Base-by-base conservation (phyloP, 35 echinoderm and acorn worm species). In the Stichopus chloronotus region DNA sequence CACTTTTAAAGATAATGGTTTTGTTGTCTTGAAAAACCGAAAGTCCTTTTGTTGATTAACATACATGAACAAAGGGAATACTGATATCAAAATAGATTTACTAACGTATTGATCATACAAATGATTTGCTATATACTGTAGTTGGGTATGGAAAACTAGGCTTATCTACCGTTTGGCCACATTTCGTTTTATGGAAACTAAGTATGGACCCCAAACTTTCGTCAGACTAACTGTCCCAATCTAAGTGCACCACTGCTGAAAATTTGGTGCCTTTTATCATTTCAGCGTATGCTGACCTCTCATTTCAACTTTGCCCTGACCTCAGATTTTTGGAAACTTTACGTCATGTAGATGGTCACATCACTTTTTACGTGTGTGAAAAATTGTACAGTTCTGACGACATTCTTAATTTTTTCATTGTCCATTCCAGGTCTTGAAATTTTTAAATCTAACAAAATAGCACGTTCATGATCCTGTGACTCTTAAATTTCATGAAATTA, bases 211-310 rank as follows among this genome's bases (percentile, higher is more conserved):
- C 72, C 4, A 4, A 13, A 8, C 72, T 76, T 76, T 76, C 72
- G 4, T 17, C 0, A 76, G 72, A 0, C 0, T 76, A 76, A 76
- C n/a, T 76, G 24, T 76, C 6, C 4, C 4, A 76, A 76, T 12
- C 72, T 76, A 76, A 9, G 72, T 24, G 0, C 13, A 0, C 24
- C 72, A 24, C 72, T 76, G 72, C 8, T 76, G 17, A 24, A 76
- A 76, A 76, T 76, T 76, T 76, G 72, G 72, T 12, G 72, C 4
- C 72, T 76, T 76, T 76, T 76, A 76, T 12, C 72, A 76, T 76
- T 76, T 76, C 72, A 76, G 72, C 5, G 8, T 12, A 24, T 76
- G 17, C 4, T 76, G 5, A 76, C 72, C 8, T 76, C 72, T 76
- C 17, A 76, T 76, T 76, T 71, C 0, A 71, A 14, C 7, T 20